Evolutionary conservation across 2,113 vertebrate genomes (phyloP).

Genomic region (Falcunculus frontatus): DNA sequence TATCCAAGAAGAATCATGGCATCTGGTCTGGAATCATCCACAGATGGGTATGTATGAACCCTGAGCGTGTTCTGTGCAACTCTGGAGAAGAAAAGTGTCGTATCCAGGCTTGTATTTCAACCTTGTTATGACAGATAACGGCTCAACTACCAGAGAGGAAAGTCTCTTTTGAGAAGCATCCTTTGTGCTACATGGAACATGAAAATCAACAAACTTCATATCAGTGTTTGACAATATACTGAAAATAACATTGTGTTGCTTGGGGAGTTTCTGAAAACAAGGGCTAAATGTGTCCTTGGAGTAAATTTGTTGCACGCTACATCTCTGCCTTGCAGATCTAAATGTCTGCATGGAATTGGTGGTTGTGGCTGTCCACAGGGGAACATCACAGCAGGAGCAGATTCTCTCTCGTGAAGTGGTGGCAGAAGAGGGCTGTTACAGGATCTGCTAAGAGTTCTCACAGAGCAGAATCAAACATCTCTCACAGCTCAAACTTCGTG

Average conservation of each 20-base stretch:
- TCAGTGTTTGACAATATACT: background rate
- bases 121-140: slow-evolving; percentile 19
- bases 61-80: background rate
- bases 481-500: background rate
- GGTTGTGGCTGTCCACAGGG: background rate
- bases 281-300: background rate
- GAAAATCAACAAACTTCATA: background rate
- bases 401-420: background rate
- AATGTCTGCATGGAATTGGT: background rate
- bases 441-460: background rate
- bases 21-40: slow-evolving; percentile 10
- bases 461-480: background rate
- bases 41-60: background rate
- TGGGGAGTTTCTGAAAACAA: background rate
- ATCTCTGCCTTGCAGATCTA: background rate
- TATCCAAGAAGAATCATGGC: background rate
- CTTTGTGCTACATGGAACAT: background rate
- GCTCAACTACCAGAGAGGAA: background rate
- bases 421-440: background rate
- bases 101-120: background rate
- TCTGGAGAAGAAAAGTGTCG: background rate
- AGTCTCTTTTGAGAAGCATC: background rate
- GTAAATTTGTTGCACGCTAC: background rate
- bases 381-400: background rate
- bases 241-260: background rate